Base-by-base conservation (phyloP, 2,888 invertebrate genomes). In the Trichopoda pennipes region DNA sequence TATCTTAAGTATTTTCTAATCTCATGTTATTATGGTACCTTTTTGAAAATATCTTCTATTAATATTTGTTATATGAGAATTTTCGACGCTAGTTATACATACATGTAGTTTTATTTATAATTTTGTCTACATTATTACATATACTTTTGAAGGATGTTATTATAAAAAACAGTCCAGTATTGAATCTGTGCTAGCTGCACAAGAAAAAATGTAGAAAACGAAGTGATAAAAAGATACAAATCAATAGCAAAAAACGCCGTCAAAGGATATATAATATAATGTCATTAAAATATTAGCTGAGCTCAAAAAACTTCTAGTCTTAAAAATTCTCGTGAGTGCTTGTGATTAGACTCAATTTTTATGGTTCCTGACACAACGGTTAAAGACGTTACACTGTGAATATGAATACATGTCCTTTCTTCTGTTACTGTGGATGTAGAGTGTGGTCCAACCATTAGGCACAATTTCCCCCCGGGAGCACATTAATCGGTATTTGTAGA, bases 1-100 rank as follows among this genome's bases (percentile, higher is more conserved):
- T 12, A 73, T 28, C 10, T 7, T 60, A 17, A 51, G 47, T 60
- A 68, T 42, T 63, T 38, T 60, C 28, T 68, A 68, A 76, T 76
- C 58, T 68, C 42, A 14, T 76, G 58, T 60, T 58, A 55, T 60
- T 51, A 69, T 23, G 44, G 68, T 69, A 76, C n/a, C 60, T 64
- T 53, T 66, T 53, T 44, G 2, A 55, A 14, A 35, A 76, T 69
- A n/a, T 60, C 66, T 32, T 61, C 8, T 51, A 4, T 51, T 12
- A 42, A 21, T 38, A 51, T 16, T 1, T 64, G 23, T 21, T 35
- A 17, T 12, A 55, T 17, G 44, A 35, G n/a, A 23, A 12, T 47
- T 72, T 14, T 63, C 7, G 16, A 53, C n/a, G 23, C 32, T 35
- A 35, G 6, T 4, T 64, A 7, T 51, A 6, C 42, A 12, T 51